Evolutionary conservation across 2,113 vertebrate species (phyloP).

Genomic region (Dicentrarchus labrax): DNA sequence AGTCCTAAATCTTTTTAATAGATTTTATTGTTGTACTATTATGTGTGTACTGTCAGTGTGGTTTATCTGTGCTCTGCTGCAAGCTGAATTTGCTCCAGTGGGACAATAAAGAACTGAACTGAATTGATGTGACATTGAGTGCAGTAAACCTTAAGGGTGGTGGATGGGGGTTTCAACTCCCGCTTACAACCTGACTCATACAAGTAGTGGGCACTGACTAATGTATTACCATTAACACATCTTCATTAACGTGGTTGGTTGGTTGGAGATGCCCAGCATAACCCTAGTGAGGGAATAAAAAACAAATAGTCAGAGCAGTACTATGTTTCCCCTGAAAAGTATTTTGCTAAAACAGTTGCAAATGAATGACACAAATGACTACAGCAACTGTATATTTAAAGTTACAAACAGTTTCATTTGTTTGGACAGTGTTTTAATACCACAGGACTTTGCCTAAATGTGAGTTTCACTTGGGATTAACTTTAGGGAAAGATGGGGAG

Average conservation of each 20-base stretch:
- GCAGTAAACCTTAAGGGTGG: neutral
- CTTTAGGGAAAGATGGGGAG: neutral
- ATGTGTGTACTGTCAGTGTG: too few species aligned
- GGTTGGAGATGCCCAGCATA: too few species aligned
- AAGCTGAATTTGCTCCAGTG: too few species aligned
- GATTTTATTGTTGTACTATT: too few species aligned
- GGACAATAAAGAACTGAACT: too few species aligned
- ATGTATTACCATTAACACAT: neutral
- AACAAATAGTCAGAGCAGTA: neutral
- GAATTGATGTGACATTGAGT: neutral
- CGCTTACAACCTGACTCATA: neutral
- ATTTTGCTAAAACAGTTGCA: neutral
- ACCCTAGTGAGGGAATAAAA: neutral
- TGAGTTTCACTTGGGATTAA: neutral
- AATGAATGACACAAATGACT: neutral
- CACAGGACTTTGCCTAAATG: neutral
- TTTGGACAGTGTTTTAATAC: neutral
- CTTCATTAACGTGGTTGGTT: neutral
- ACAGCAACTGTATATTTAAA: neutral
- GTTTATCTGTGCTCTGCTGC: too few species aligned
- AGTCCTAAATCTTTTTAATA: too few species aligned
- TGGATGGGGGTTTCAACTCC: too few species aligned
- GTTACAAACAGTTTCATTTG: neutral
- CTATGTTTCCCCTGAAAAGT: neutral
- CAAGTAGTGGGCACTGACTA: neutral